phyloP scores from a whole-genome alignment of 2,113 vertebrate genomes.

The Amphiprion percula region DNA sequence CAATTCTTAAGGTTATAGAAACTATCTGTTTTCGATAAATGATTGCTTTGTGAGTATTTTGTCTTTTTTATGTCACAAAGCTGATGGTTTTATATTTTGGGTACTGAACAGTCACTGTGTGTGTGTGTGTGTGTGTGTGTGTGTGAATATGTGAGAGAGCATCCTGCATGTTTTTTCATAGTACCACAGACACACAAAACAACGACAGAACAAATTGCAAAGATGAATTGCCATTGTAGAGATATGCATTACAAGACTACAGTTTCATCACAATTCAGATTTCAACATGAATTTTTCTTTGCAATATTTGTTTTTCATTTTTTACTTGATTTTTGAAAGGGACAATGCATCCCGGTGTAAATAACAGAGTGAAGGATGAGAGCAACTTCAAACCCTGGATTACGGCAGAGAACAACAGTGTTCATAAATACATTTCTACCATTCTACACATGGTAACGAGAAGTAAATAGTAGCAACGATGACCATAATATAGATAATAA shows the following conservation, averaged over 20 bases:
- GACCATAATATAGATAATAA: not conserved
- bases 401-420: not conserved
- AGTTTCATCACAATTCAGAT: not conserved
- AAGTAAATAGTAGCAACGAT: not conserved
- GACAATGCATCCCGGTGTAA: conserved; percentile 20
- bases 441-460: too few relatives aligned
- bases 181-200: conserved; percentile 8
- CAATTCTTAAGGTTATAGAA: too few relatives aligned
- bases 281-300: not conserved
- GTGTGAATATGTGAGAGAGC: not conserved
- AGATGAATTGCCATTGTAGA: conserved; percentile 15
- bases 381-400: conserved; percentile 32
- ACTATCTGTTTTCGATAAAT: not conserved
- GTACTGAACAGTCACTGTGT: not conserved
- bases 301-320: not conserved
- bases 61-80: not conserved
- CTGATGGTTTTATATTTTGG: not conserved
- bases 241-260: not conserved
- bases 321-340: not conserved
- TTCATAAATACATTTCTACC: not conserved
- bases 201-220: conserved; percentile 2
- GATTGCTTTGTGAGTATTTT: not conserved
- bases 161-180: conserved; percentile 17
- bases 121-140: not conserved
- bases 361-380: conserved; percentile 21